Evolutionary conservation across 2,888 invertebrate genomes (phyloP), one percentile per base, ranked within the genome.

Genomic region (Hydroisotoma schaefferi): DNA sequence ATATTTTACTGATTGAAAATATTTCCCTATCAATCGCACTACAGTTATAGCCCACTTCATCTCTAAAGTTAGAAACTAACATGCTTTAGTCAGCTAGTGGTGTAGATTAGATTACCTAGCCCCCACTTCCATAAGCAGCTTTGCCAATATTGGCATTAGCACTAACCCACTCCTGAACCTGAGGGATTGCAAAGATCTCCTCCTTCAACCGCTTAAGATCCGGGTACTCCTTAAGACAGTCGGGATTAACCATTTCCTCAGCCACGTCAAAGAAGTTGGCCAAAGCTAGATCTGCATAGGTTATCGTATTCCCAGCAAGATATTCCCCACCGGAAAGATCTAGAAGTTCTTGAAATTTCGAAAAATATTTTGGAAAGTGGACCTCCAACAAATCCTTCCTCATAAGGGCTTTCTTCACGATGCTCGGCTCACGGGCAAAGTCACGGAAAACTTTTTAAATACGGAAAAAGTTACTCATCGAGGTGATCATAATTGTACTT

Each of bases 251-350:
- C 67, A 81, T 80, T 49, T 77, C 76, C 70, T 81, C 81, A 73
- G 81, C 81, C 73, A 80, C 81, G 64, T 82, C 81, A 51, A 82
- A 74, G 0, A 81, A 81, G 38, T 79, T 82, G 27, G 82, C 81
- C 69, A 83, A 80, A 1, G 81, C 80, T 59, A 83, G 79, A 70
- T 84, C 84, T 25, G 83, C 80, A 81, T 83, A 83, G 55, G 83
- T 83, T 51, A 83, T 77, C 82, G 83, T 76, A 40, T 78, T 75
- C n/a, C 82, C 82, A 15, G 82, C 81, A 12, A 81, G 78, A 71
- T 77, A 81, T 27, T 60, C 60, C 25, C 61, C 61, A 15, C 48
- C 61, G 22, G 54, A 25, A 6, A 15, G 12, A 2, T 55, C 51
- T 20, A 61, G n/a, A 22, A 61, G 55, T n/a, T 61, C 55, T 38